phyloP scores from a whole-genome alignment of 2,888 invertebrate genomes.

The Tricholauxania praeusta region DNA sequence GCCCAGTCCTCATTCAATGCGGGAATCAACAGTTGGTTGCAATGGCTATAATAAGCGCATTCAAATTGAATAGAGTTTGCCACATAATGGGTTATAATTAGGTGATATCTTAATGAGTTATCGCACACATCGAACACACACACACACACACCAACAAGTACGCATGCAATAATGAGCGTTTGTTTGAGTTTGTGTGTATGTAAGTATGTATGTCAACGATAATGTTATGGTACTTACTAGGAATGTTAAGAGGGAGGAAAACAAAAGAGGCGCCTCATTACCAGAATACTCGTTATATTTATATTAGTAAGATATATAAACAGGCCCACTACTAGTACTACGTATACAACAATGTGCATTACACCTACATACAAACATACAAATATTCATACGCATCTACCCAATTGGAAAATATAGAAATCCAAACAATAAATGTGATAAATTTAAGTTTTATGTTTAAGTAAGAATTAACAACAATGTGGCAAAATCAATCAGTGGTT shows the following conservation, averaged over 20 bases:
- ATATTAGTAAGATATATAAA: background rate
- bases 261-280: background rate
- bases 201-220: constrained; percentile 25
- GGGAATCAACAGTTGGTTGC: constrained; percentile 28
- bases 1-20: background rate
- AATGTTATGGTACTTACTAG: constrained; percentile 28
- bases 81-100: constrained; percentile 27
- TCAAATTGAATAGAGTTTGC: constrained; percentile 20
- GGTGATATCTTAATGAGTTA: constrained; percentile 25
- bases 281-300: background rate
- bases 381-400: background rate
- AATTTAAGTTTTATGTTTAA: no score
- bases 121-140: constrained; percentile 2
- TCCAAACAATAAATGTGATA: no score
- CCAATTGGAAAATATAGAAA: no score
- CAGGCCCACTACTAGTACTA: background rate
- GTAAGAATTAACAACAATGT: no score
- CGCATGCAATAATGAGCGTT: constrained; percentile 9
- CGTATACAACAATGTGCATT: background rate
- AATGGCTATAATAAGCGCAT: background rate
- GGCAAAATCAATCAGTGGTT: no score
- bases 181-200: constrained; percentile 6
- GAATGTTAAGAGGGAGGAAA: background rate
- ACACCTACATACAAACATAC: background rate
- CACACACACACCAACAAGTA: background rate